Evolutionary conservation across 2,113 vertebrate species (phyloP).

Genomic region (Hippocampus abdominalis): DNA sequence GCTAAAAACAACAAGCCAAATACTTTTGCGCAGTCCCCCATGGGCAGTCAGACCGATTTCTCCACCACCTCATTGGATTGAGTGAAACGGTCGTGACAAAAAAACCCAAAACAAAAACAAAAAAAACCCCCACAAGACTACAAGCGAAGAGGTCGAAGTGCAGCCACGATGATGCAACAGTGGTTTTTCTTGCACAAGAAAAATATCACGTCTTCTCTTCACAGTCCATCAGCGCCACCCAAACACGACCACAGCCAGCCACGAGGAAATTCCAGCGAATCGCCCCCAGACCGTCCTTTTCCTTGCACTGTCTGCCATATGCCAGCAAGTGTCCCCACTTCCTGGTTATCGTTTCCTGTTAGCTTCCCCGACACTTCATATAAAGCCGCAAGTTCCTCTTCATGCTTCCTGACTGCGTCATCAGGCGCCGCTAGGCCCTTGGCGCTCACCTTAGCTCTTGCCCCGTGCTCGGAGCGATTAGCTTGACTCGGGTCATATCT

Average conservation of each 20-base stretch:
- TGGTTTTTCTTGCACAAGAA: slow-evolving; percentile 20
- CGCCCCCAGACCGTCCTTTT: slow-evolving; percentile 16
- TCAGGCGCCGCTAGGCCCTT: slow-evolving; percentile 38
- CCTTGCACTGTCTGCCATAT: slow-evolving; percentile 26
- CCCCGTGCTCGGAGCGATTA: background rate
- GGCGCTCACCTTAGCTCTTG: background rate
- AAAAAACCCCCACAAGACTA: background rate
- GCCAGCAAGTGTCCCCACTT: slow-evolving; percentile 52
- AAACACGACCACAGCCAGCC: slow-evolving; percentile 46
- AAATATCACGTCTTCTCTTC: slow-evolving; percentile 14
- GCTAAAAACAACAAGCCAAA: background rate
- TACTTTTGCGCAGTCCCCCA: background rate
- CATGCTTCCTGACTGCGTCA: slow-evolving; percentile 57
- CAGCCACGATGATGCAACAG: slow-evolving; percentile 23
- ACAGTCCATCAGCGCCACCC: slow-evolving; percentile 44
- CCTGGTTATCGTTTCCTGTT: slow-evolving; percentile 68
- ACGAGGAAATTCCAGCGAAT: slow-evolving; percentile 53
- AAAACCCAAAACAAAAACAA: too few species aligned
- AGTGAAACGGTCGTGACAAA: background rate
- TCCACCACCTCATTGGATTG: background rate
- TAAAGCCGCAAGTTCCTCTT: slow-evolving; percentile 74
- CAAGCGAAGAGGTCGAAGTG: slow-evolving; percentile 2
- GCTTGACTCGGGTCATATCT: background rate
- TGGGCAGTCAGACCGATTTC: background rate
- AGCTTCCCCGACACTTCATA: slow-evolving; percentile 71